These are phyloP conservation scores for Acrocephalus scirpaceus DNA, from an alignment of 2,797 vertebrate species.

Conservation along the genomic window DNA sequence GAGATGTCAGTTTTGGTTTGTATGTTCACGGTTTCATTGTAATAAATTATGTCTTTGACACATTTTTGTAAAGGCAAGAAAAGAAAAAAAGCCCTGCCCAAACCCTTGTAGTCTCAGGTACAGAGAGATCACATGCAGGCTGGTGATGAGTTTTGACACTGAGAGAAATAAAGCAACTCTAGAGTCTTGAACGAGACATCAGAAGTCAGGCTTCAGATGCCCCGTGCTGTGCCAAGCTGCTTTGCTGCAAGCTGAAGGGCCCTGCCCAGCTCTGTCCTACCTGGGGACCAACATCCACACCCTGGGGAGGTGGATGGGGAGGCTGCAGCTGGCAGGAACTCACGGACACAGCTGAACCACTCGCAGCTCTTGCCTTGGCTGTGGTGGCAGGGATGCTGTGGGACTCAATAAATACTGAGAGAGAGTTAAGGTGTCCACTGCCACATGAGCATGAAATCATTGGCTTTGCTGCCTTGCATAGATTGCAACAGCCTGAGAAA, in stretches of 20 bases:
- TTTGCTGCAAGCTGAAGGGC: neutral
- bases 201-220: neutral
- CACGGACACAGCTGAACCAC: rapidly evolving
- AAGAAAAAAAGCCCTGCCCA: neutral
- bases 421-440: neutral
- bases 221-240: neutral
- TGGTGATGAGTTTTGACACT: neutral
- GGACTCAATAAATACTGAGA: neutral
- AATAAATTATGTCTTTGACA: conserved; percentile 64
- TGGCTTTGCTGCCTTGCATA: neutral
- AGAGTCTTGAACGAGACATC: neutral
- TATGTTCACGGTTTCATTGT: conserved; percentile 4
- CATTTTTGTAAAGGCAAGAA: conserved; percentile 27
- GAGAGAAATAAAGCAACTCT: neutral
- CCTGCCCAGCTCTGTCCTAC: neutral
- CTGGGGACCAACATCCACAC: neutral
- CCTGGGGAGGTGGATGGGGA: neutral
- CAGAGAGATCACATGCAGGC: neutral
- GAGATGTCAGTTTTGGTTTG: conserved; percentile 61
- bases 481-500: neutral
- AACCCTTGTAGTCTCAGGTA: conserved; percentile 33
- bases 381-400: rapidly evolving
- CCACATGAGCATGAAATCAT: rapidly evolving
- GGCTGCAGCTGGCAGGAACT: neutral
- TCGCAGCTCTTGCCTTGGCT: rapidly evolving